Conservation (phyloP, 2,113 vertebrate genomes). For the Rafetus swinhoei region DNA sequence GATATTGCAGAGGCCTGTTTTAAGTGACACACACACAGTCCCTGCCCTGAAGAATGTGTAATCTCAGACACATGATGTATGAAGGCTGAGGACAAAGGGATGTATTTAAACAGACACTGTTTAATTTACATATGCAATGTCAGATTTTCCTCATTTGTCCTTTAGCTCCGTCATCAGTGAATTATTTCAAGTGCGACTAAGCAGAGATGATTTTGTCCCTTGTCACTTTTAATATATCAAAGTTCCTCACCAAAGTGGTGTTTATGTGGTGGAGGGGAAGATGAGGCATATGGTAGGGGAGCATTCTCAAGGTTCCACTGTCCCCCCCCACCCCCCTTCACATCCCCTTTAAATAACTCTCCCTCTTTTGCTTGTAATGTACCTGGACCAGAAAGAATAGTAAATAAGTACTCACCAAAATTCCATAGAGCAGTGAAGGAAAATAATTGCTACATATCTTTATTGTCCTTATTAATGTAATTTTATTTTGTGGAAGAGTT, state of each 20-base stretch:
- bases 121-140: neutral
- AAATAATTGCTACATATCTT: neutral
- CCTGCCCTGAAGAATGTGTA: neutral
- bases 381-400: constrained; percentile 38
- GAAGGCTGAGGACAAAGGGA: neutral
- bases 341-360: neutral
- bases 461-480: neutral
- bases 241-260: neutral
- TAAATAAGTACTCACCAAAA: neutral
- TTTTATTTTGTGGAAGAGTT: neutral
- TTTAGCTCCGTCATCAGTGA: neutral
- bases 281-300: neutral
- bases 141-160: neutral
- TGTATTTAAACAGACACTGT: neutral
- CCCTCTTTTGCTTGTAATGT: neutral
- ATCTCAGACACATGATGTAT: neutral
- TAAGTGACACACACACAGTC: neutral
- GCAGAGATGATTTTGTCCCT: neutral
- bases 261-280: neutral
- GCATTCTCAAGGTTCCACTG: neutral
- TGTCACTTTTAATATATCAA: neutral
- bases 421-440: neutral
- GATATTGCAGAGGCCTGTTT: neutral
- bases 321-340: neutral
- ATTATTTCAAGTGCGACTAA: neutral